A percentile compares a stretch with the other conserved stretches of the same genome.
These are phyloP conservation scores for Clivina fossor DNA, from an alignment of 2,888 invertebrate genomes.

Conservation along the genomic window DNA sequence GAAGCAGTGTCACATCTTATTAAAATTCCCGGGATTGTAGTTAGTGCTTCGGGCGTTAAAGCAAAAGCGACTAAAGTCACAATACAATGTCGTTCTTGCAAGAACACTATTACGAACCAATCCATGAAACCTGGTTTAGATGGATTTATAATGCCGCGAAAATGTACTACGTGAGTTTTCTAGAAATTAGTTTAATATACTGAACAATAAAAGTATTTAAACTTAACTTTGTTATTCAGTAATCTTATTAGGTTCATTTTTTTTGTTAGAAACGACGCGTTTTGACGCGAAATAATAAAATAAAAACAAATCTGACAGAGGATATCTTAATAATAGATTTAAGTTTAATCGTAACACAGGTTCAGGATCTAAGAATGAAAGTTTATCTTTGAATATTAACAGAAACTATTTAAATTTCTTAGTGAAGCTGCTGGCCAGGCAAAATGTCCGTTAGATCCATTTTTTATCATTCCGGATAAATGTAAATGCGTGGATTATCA, in stretches of 20 bases:
- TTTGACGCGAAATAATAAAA: no score
- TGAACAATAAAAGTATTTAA: no score
- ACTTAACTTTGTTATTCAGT: no score
- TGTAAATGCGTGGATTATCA: slow-evolving; percentile 98
- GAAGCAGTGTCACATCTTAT: slow-evolving; percentile 90
- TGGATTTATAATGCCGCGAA: slow-evolving; percentile 92
- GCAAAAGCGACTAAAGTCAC: slow-evolving; percentile 95
- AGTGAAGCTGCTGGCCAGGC: slow-evolving; percentile 91
- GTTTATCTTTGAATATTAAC: no score
- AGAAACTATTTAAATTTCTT: slow-evolving; percentile 42
- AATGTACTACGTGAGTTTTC: slow-evolving; percentile 81
- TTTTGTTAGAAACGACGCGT: no score
- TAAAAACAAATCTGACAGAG: no score
- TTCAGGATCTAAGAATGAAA: no score
- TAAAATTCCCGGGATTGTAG: slow-evolving; percentile 94
- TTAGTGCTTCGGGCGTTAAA: slow-evolving; percentile 90
- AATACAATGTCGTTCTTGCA: slow-evolving; percentile 93
- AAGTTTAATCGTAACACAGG: no score
- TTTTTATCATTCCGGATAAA: slow-evolving; percentile 96
- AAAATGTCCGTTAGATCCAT: slow-evolving; percentile 96
- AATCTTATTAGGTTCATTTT: no score
- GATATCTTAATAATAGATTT: no score
- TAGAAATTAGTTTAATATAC: not conserved
- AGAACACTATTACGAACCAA: slow-evolving; percentile 85
- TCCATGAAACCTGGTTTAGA: slow-evolving; percentile 93